Evolutionary conservation across 2,113 vertebrate species (phyloP).

Genomic region (Daphoenositta chrysoptera): DNA sequence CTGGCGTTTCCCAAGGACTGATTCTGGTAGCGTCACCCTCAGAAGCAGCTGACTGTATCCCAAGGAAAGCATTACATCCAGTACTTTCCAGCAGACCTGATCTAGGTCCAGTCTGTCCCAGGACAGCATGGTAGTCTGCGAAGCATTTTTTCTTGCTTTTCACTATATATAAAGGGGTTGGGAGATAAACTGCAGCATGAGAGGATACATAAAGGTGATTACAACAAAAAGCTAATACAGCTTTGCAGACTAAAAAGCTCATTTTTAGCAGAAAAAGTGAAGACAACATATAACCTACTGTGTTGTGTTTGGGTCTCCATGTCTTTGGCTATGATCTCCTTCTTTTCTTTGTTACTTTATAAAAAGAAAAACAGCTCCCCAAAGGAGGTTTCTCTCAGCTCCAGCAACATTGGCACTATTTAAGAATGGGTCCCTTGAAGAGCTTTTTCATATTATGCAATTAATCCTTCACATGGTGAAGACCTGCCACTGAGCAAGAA

Average conservation of each 20-base stretch:
- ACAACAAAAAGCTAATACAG: not conserved
- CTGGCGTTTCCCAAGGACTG: not conserved
- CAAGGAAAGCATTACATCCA: not conserved
- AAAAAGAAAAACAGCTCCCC: not conserved
- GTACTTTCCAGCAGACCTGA: not conserved
- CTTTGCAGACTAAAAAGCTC: not conserved
- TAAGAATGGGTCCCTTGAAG: not conserved
- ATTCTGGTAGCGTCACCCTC: not conserved
- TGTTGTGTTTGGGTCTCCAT: not conserved
- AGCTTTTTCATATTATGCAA: not conserved
- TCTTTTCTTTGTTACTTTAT: not conserved
- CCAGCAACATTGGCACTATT: not conserved
- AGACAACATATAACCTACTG: not conserved
- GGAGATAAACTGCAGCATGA: not conserved
- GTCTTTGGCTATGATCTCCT: not conserved
- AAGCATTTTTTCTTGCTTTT: not conserved
- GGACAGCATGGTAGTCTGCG: fast-evolving
- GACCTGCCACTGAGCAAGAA: not conserved
- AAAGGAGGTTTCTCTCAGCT: not conserved
- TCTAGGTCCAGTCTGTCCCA: not conserved
- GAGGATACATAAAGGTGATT: not conserved
- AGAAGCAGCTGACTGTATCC: not conserved
- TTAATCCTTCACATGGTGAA: not conserved
- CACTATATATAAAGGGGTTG: not conserved
- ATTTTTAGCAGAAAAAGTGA: not conserved